Conservation (phyloP, 2,797 vertebrate species). For the Meriones psammophilus region DNA sequence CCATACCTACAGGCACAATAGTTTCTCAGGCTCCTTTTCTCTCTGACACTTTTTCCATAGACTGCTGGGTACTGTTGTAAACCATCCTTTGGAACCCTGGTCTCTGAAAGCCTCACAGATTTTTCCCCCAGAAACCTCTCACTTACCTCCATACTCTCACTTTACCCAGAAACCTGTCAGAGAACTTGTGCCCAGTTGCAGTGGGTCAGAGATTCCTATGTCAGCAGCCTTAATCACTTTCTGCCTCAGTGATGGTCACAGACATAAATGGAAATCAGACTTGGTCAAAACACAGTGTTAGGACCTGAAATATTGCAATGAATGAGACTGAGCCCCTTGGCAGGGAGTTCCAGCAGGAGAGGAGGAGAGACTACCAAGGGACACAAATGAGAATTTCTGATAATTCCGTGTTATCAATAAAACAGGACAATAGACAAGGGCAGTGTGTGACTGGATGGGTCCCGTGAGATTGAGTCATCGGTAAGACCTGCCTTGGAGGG, state of each 20-base stretch:
- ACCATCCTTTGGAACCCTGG: background rate
- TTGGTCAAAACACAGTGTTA: background rate
- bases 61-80: conserved; percentile 20
- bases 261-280: background rate
- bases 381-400: background rate
- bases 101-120: background rate
- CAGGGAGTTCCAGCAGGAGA: background rate
- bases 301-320: background rate
- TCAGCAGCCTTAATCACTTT: background rate
- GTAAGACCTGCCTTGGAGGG: background rate
- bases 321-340: background rate
- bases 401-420: background rate
- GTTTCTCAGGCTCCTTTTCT: conserved; percentile 61
- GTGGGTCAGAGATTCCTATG: accelerated
- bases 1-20: conserved; percentile 43
- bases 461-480: background rate
- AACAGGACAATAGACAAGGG: background rate
- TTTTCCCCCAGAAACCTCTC: background rate
- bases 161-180: background rate
- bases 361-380: background rate
- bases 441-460: background rate
- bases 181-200: background rate
- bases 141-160: background rate
- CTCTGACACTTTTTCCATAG: conserved; percentile 74
- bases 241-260: background rate